phyloP scores from a whole-genome alignment of 1,140 invertebrate genomes.

The Gonatopus flavifemur region DNA sequence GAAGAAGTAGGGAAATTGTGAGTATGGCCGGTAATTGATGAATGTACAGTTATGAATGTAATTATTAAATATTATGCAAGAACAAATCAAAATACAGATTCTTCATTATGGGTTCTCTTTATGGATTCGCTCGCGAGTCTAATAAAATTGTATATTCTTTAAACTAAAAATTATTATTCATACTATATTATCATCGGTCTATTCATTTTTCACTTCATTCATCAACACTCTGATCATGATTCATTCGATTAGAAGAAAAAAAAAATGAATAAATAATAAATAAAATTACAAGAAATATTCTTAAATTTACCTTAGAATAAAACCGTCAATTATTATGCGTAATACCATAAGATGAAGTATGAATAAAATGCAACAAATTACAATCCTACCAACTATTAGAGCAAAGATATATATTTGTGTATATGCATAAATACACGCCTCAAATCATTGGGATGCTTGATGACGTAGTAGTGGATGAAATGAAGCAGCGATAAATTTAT shows the following conservation, averaged over 20 bases:
- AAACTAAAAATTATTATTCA: too few species aligned
- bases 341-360: constrained; percentile 35
- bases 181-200: constrained; percentile 4
- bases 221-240: too few species aligned
- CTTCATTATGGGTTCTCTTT: too few species aligned
- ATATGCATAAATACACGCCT: too few species aligned
- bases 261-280: too few species aligned
- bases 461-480: constrained; percentile 11
- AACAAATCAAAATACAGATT: too few species aligned
- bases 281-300: constrained; percentile 20
- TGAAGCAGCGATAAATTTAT: background rate
- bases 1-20: too few species aligned
- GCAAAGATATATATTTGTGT: constrained; percentile 23
- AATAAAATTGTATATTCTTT: too few species aligned
- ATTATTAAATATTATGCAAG: too few species aligned
- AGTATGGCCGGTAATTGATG: too few species aligned
- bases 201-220: background rate
- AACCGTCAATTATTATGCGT: constrained; percentile 55
- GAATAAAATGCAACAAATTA: constrained; percentile 24
- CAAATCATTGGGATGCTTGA: constrained; percentile 23
- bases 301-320: constrained; percentile 41
- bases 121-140: too few species aligned
- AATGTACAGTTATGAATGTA: too few species aligned
- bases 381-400: constrained; percentile 35
- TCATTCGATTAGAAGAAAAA: constrained; percentile 16